These are phyloP conservation scores for Ammodytes dubius DNA, from an alignment of 2,113 vertebrate genomes.

Conservation along the genomic window DNA sequence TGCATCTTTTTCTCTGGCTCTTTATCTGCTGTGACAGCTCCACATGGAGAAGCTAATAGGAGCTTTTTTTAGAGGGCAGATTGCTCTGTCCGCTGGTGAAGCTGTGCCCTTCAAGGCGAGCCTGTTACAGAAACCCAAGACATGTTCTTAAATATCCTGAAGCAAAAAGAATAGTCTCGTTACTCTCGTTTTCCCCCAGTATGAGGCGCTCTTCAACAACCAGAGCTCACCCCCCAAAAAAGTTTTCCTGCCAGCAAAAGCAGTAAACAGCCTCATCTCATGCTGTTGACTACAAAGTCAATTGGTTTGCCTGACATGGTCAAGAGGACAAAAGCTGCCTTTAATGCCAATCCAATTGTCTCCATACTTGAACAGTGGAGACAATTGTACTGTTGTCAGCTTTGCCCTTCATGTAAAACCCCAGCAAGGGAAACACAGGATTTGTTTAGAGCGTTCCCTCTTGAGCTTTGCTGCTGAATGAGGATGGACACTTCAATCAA, in stretches of 20 bases:
- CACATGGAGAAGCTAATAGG: constrained; percentile 56
- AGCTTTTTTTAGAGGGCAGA: constrained; percentile 45
- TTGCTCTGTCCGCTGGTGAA: constrained; percentile 31
- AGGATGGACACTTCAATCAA: constrained; percentile 40
- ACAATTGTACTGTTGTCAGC: constrained; percentile 47
- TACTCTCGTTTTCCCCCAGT: neutral
- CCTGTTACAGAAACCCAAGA: constrained; percentile 19
- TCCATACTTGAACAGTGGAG: constrained; percentile 49
- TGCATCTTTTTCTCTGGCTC: constrained; percentile 19
- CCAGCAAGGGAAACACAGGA: constrained; percentile 48
- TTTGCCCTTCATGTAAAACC: constrained; percentile 64
- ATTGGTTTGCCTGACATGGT: constrained; percentile 31
- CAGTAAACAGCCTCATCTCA: constrained; percentile 20
- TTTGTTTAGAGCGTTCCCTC: constrained; percentile 65
- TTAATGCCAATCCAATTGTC: constrained; percentile 58
- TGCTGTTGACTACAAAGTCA: constrained; percentile 49
- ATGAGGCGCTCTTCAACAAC: constrained; percentile 10
- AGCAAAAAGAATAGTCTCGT: neutral
- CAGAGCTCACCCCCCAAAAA: constrained; percentile 5
- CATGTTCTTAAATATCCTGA: neutral
- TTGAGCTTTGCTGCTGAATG: constrained; percentile 50
- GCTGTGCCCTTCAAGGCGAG: neutral
- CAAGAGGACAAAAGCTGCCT: constrained; percentile 57
- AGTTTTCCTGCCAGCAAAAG: constrained; percentile 8
- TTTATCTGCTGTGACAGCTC: constrained; percentile 56